These are phyloP conservation scores for Brachionus rotundiformis DNA, from an alignment of 1,140 invertebrate genomes.

Conservation along the genomic window DNA sequence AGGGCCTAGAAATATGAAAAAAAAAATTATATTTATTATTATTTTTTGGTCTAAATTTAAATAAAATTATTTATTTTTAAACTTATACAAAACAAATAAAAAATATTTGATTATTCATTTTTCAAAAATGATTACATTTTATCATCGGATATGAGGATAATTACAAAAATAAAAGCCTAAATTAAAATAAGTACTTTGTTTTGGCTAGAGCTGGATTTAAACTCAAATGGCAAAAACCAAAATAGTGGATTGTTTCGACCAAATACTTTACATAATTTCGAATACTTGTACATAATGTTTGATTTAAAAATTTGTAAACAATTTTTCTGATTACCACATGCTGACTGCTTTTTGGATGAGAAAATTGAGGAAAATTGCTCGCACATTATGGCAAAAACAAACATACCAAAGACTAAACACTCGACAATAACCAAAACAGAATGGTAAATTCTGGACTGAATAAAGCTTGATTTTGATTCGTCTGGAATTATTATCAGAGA, in stretches of 20 bases:
- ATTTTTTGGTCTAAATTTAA: no score
- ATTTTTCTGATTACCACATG: not conserved
- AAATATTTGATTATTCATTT: no score
- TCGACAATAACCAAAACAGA: constrained; percentile 32
- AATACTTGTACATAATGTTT: constrained; percentile 22
- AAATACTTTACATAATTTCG: constrained; percentile 27
- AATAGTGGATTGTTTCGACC: constrained; percentile 6
- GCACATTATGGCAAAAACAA: constrained; percentile 32
- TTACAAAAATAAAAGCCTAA: not conserved
- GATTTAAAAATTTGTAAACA: not conserved
- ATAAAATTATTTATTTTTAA: no score
- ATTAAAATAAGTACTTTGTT: not conserved
- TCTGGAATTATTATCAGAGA: constrained; percentile 24
- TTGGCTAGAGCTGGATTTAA: not conserved
- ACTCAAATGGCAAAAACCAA: constrained; percentile 31
- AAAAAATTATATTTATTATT: no score
- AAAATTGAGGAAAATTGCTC: constrained; percentile 33
- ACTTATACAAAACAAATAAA: no score
- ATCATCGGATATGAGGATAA: no score
- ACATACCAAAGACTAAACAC: constrained; percentile 4
- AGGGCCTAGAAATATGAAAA: no score
- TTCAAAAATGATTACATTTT: no score
- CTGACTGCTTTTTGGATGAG: not conserved
- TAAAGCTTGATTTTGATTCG: not conserved
- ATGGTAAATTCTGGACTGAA: constrained; percentile 8